A percentile compares a stretch with the other conserved stretches of the same genome.
Conservation (phyloP, 2,797 vertebrate species). For the Neopelma chrysocephalum region DNA sequence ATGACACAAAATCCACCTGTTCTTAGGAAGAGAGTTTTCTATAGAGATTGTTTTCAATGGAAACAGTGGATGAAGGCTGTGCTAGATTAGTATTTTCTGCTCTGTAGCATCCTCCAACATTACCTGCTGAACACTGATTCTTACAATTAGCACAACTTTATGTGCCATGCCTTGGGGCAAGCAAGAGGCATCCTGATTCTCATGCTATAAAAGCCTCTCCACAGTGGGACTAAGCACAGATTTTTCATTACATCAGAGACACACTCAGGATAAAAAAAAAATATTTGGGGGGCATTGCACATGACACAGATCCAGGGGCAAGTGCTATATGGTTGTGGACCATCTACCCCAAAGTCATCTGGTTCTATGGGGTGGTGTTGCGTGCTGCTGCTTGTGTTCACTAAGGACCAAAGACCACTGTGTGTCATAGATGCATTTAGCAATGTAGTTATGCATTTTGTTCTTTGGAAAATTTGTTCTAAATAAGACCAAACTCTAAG, state of each 20-base stretch:
- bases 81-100: neutral
- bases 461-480: neutral
- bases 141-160: neutral
- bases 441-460: neutral
- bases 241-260: neutral
- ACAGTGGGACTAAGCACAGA: neutral
- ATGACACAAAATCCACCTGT: neutral
- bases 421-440: neutral
- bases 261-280: too few species aligned
- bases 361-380: fast-evolving
- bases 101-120: neutral
- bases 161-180: neutral
- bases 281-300: fast-evolving
- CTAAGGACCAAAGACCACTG: neutral
- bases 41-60: neutral
- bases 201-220: neutral
- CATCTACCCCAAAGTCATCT: neutral
- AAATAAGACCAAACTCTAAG: neutral
- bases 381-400: neutral
- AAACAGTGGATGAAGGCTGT: neutral
- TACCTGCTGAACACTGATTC: neutral
- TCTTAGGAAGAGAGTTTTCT: neutral
- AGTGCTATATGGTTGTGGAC: neutral
- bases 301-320: neutral
- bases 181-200: neutral